A percentile compares a stretch with the other conserved stretches of the same genome.
phyloP scores from a whole-genome alignment of 2,888 invertebrate genomes.

The Patella depressa region DNA sequence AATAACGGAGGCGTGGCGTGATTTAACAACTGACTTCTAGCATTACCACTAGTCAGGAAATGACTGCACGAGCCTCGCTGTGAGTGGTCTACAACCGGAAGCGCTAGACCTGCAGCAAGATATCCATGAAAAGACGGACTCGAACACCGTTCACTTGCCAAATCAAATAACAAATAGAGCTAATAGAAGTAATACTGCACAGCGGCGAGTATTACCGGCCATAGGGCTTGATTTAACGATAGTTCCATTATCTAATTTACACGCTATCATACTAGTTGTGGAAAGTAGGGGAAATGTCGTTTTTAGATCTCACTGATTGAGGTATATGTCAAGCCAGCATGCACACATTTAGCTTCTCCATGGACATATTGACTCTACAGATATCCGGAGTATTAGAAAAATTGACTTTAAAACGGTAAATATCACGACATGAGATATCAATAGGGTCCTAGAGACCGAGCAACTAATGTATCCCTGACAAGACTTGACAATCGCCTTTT shows the following conservation, averaged over 20 bases:
- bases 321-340: background rate
- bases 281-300: background rate
- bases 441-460: background rate
- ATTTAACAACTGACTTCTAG: background rate
- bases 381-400: slow-evolving; percentile 5
- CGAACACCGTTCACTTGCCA: background rate
- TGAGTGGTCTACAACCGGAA: slow-evolving; percentile 11
- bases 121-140: slow-evolving; percentile 5
- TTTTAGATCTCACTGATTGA: background rate
- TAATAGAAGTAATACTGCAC: background rate
- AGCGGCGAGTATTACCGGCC: background rate
- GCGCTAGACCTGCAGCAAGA: slow-evolving; percentile 5
- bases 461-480: too few species aligned
- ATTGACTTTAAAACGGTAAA: slow-evolving; percentile 9
- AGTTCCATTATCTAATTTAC: background rate
- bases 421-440: slow-evolving; percentile 4
- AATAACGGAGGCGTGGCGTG: slow-evolving; percentile 6
- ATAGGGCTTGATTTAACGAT: background rate
- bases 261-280: too few species aligned
- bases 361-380: background rate
- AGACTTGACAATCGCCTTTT: too few species aligned
- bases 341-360: slow-evolving; percentile 5
- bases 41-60: background rate
- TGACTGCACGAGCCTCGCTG: background rate
- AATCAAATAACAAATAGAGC: slow-evolving; percentile 7